Evolutionary conservation across 92 coral and sea anemone genomes (phyloP), one percentile per base, ranked within the genome.

Genomic region (Siderastrea radians): DNA sequence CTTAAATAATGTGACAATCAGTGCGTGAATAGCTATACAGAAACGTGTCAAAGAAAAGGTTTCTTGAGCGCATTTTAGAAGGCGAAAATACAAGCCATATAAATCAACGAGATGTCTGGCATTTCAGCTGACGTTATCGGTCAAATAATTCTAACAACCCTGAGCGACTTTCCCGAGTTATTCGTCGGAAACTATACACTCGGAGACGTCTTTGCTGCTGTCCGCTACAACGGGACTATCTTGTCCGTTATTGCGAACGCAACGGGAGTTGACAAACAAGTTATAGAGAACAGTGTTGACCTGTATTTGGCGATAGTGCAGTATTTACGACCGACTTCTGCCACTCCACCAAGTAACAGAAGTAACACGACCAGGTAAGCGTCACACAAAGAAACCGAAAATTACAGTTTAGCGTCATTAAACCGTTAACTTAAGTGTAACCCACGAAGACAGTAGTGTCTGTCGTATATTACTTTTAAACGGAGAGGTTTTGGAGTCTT

Each of bases 101-200:
- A 26, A 26, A 26, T 26, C 38, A 68, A 51, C 69, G 60, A 60
- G 68, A 84, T 84, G 87, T 6, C 48, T 45, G 44, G 60, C 38
- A 74, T 84, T 51, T 38, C 60, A 48, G 53, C 87, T 1, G 80
- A 60, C 43, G 73, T 63, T 2, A 8, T 84, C n/a, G 81, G 80
- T 64, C 49, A 38, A 50, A 84, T 84, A 49, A 63, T 84, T 72
- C 45, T 74, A 4, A 11, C 49, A 16, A 14, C 73, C 6, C 50
- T 0, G 61, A 11, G 1, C 15, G 1, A 13, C 1, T 51, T 12
- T 84, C 87, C 80, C 1, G 44, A 72, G 1, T 16, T 84, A 0
- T 63, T 84, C 74, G 47, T 45, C 14, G 14, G 71, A n/a, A 73
- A 84, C 45, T 60, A 73, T 63, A 74, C 87, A 4, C 81, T 84